Base-by-base conservation (phyloP, 1,140 invertebrate species). In the Neodiprion fabricii region DNA sequence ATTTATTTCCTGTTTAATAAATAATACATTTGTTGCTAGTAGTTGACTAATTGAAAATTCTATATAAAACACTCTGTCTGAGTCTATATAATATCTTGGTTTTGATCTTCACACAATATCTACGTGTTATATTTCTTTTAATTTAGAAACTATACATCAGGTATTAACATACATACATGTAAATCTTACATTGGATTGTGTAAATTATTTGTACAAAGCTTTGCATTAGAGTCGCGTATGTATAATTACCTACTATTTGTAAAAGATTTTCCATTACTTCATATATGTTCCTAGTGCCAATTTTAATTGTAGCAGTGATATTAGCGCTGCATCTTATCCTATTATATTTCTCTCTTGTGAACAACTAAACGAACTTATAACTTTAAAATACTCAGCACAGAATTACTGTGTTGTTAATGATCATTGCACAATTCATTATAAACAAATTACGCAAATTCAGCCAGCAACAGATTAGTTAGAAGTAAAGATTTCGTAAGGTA, bases 201-300 rank as follows among this genome's bases (percentile, higher is more conserved):
- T 61, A 61, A 61, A 17, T 61, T 61, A 61, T 61, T 61, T 61
- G 53, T 61, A 61, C 53, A 61, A 40, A 61, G 53, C 53, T 61
- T 61, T 17, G 7, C n/a, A 9, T 61, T 61, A 61, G 11, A 61
- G 53, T 17, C 53, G n/a, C n/a, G n/a, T 40, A 40, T 40, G 5
- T 40, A 1, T 40, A 40, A 40, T 40, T 40, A 40, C 5, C 28
- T 40, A 40, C 5, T 40, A 40, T 40, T 40, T 40, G 28, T 40
- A 40, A 40, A 3, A 5, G 28, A 40, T 40, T 40, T 40, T 40
- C 28, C 28, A 40, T 40, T 40, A 3, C 28, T 40, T 40, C 28
- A 40, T 40, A 40, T 40, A 40, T 40, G 28, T 40, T 40, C 28
- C 28, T 40, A 40, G 28, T 40, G 28, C 28, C 28, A 40, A 40